Percentiles rank a stretch among this genome's conserved stretches.
phyloP scores from a whole-genome alignment of 2,888 invertebrate species.

The Folsomia manolachei region DNA sequence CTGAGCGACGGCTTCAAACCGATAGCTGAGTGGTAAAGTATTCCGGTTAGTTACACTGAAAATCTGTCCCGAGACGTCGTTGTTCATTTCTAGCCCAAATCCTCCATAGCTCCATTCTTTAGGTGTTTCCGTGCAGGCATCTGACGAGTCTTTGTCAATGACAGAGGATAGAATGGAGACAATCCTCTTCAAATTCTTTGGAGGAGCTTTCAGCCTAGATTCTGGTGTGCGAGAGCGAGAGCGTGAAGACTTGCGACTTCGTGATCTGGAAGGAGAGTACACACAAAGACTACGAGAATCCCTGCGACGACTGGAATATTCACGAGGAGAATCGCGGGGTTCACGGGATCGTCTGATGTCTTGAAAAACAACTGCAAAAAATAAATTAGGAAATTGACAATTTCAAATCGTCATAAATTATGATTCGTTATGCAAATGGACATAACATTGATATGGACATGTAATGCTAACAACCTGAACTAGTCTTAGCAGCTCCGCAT shows the following conservation, averaged over 20 bases:
- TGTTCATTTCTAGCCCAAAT: not conserved
- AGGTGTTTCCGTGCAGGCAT: conserved; percentile 24
- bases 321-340: no score
- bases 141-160: not conserved
- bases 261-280: not conserved
- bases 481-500: not conserved
- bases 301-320: no score
- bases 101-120: conserved; percentile 3
- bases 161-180: not conserved
- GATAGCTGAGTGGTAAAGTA: conserved; percentile 14
- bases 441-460: no score
- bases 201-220: not conserved
- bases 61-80: not conserved
- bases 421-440: no score
- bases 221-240: not conserved
- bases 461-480: not conserved
- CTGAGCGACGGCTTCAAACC: conserved; percentile 27
- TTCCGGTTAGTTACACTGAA: not conserved
- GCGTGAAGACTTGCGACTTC: no score
- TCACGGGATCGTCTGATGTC: no score
- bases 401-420: no score
- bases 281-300: not conserved
- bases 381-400: no score
- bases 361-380: no score
- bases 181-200: not conserved